Percentiles rank a stretch among this genome's conserved stretches.
Evolutionary conservation across 2,113 vertebrate genomes (phyloP).

Genomic region (Pelecanoides urinatrix): DNA sequence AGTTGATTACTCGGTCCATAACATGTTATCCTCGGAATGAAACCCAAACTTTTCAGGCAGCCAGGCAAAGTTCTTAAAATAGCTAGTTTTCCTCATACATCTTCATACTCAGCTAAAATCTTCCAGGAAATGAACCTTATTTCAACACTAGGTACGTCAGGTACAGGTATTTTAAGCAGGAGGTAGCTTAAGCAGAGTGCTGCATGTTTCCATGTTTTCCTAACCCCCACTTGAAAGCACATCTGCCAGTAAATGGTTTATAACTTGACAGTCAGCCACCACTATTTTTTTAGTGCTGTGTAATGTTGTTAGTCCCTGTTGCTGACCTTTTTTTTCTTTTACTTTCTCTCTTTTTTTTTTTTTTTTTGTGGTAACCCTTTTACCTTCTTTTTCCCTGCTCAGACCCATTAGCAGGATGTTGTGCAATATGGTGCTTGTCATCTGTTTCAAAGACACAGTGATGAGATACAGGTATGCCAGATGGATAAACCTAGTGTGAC

Average conservation of each 20-base stretch:
- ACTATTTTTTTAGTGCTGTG: background rate
- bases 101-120: background rate
- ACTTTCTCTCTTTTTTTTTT: background rate
- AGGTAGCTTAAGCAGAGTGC: background rate
- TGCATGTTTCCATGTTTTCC: background rate
- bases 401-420: slow-evolving; percentile 77
- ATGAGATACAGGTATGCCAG: slow-evolving; percentile 84
- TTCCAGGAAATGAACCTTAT: background rate
- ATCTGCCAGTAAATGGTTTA: slow-evolving; percentile 10
- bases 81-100: background rate
- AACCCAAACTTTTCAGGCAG: background rate
- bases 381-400: slow-evolving; percentile 64
- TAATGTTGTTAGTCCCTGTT: background rate
- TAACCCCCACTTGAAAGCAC: background rate
- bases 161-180: background rate
- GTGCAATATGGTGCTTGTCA: slow-evolving; percentile 83
- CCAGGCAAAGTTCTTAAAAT: background rate
- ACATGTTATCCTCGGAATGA: background rate
- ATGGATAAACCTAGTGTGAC: slow-evolving; percentile 92
- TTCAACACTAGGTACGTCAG: background rate
- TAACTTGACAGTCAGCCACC: background rate
- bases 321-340: background rate
- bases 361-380: slow-evolving; percentile 56
- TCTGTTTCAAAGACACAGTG: slow-evolving; percentile 80
- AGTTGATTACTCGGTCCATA: background rate